Base-by-base conservation (phyloP, 2,113 vertebrate genomes). In the Chionomys nivalis region DNA sequence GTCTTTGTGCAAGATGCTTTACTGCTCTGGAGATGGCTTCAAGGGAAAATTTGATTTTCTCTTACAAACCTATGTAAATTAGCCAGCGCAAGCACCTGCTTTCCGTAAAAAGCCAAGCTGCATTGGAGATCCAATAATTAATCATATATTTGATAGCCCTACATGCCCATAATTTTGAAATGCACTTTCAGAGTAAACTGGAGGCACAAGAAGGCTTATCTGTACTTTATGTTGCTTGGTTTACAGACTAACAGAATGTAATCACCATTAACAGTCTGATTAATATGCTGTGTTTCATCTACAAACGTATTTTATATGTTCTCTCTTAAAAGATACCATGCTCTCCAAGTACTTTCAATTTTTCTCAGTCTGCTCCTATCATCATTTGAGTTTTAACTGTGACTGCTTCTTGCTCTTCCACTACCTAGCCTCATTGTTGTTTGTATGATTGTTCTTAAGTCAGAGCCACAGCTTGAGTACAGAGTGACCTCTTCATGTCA, bases 1-100 rank as follows among this genome's bases (percentile, higher is more conserved):
- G 65, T 44, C 28, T 88, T 96, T 79, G 31, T n/a, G 14, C 21
- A 72, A 87, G 33, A n/a, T 2, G 81, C 44, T 90, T 87, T 95
- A 31, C 21, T 87, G 9, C 49, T 95, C 55, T 89, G 9, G 58
- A 92, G 58, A 42, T 52, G 93, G 77, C 87, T 96, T 95, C 89
- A 95, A 95, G 70, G 87, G 89, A 68, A 92, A 96, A 63, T 26
- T 78, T 93, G 33, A 31, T 94, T 96, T 98, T 94, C 44, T 85
- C 61, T 78, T 63, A 42, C 14, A 49, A 36, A 28, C 6, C 17
- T 82, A 88, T 93, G 88, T 95, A 91, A 94, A 94, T 94, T 42
- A 86, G 31, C 21, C 19, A 82, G 31, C 3, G 2, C 83, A n/a
- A 87, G 65, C 42, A 49, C 44, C 76, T 75, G 75, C 31, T 39